Conservation (phyloP, 2,888 invertebrate species). For the Drosophila meridiana region DNA sequence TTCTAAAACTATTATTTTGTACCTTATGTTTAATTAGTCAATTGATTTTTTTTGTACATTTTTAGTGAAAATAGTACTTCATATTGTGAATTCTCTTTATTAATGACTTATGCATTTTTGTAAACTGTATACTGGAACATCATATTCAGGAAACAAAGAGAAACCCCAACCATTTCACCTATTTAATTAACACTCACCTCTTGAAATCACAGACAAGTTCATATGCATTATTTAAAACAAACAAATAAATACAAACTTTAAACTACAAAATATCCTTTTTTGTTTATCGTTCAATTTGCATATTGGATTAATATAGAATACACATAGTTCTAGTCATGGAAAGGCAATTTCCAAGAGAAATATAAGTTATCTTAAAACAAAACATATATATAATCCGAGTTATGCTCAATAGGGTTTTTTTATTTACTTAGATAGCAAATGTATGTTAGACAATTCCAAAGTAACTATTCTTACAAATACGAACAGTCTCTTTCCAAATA, state of each 20-base stretch:
- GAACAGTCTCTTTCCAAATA: constrained; percentile 38
- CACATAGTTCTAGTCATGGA: constrained; percentile 50
- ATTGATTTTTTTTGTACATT: constrained; percentile 63
- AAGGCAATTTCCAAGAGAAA: not conserved
- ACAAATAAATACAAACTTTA: constrained; percentile 53
- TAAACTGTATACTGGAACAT: constrained; percentile 38
- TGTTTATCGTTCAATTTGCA: constrained; percentile 21
- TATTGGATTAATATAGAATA: constrained; percentile 14
- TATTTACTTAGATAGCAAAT: constrained; percentile 32
- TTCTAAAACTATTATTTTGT: constrained; percentile 52
- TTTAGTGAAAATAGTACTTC: constrained; percentile 55
- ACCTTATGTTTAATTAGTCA: constrained; percentile 70
- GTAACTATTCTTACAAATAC: constrained; percentile 3
- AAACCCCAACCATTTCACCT: constrained; percentile 28
- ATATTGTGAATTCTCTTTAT: constrained; percentile 58
- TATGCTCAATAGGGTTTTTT: constrained; percentile 38
- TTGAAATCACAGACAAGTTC: constrained; percentile 60
- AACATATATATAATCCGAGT: constrained; percentile 16
- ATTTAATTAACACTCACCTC: constrained; percentile 52
- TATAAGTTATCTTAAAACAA: constrained; percentile 5
- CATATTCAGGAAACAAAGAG: constrained; percentile 15
- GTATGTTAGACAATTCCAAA: constrained; percentile 13
- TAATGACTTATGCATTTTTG: constrained; percentile 60
- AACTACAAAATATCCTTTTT: constrained; percentile 41
- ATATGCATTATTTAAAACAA: constrained; percentile 60